Evolutionary conservation across 2,888 invertebrate genomes (phyloP).

Genomic region (Scaptomyza flava): DNA sequence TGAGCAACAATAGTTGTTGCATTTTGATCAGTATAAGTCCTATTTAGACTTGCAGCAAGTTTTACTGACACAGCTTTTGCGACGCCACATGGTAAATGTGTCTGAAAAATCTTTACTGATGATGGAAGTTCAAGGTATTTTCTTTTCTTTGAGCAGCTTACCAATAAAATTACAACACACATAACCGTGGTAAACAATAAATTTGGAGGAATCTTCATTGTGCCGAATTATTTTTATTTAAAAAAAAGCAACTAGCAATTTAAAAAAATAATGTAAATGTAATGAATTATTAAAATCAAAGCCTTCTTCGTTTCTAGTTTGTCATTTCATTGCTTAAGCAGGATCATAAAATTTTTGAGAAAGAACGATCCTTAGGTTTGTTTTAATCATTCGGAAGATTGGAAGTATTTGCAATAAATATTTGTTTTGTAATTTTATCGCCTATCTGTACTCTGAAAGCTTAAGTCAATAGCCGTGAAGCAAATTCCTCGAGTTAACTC

Average conservation of each 20-base stretch:
- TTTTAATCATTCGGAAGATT: no score
- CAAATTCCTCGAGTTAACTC: no score
- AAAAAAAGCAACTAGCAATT: background rate
- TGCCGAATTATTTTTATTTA: conserved; percentile 10
- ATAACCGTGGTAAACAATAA: background rate
- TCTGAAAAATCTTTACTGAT: background rate
- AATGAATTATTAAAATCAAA: background rate
- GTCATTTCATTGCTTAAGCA: no score
- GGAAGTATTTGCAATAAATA: no score
- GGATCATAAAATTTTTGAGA: no score
- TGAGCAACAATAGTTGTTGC: background rate
- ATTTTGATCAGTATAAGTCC: background rate
- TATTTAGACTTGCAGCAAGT: background rate
- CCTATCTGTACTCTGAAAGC: no score
- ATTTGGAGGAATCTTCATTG: conserved; percentile 18
- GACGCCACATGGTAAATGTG: background rate
- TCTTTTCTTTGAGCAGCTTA: conserved; percentile 6
- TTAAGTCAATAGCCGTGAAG: no score
- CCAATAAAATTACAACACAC: conserved; percentile 11
- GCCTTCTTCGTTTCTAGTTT: background rate
- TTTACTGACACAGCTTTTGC: conserved; percentile 1
- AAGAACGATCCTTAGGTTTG: no score
- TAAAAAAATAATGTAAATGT: background rate
- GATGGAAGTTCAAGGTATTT: fast-evolving
- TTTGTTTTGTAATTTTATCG: no score